Conservation (phyloP, 1,140 invertebrate genomes). For the Atta texana region DNA sequence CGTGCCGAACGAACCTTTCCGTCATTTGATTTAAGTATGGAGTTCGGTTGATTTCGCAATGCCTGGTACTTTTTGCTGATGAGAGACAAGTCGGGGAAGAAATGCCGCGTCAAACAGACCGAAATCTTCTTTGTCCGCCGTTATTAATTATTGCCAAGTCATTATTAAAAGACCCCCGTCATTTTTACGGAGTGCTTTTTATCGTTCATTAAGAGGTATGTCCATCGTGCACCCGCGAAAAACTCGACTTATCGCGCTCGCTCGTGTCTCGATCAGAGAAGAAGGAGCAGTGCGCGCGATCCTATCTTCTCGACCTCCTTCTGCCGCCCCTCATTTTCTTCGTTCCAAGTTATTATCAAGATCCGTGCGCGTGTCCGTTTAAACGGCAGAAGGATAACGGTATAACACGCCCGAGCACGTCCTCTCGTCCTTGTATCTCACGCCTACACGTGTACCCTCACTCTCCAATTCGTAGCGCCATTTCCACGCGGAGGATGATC, state of each 20-base stretch:
- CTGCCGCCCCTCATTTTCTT: conserved; percentile 59
- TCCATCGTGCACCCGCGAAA: conserved; percentile 63
- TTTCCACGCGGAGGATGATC: conserved; percentile 60
- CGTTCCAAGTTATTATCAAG: conserved; percentile 54
- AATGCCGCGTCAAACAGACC: conserved; percentile 32
- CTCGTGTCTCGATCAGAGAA: conserved; percentile 61
- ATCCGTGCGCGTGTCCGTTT: conserved; percentile 53
- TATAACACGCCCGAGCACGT: conserved; percentile 54
- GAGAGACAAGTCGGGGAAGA: conserved; percentile 11
- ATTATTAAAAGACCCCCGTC: conserved; percentile 54
- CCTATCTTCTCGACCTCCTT: conserved; percentile 50
- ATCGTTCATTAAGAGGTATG: conserved; percentile 62
- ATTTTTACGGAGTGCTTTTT: conserved; percentile 52
- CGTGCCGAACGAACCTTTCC: conserved; percentile 46
- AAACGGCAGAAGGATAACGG: conserved; percentile 70
- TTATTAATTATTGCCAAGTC: conserved; percentile 69
- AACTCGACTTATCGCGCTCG: conserved; percentile 63
- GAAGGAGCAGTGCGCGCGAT: conserved; percentile 44
- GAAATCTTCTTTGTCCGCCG: conserved; percentile 50
- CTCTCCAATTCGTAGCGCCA: conserved; percentile 58
- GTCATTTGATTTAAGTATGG: conserved; percentile 62
- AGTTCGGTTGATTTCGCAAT: conserved; percentile 32
- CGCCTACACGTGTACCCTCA: conserved; percentile 51
- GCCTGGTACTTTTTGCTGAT: conserved; percentile 35
- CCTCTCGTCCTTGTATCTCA: conserved; percentile 69